Conservation (phyloP, 1,140 invertebrate species). For the Drosophila busckii region DNA sequence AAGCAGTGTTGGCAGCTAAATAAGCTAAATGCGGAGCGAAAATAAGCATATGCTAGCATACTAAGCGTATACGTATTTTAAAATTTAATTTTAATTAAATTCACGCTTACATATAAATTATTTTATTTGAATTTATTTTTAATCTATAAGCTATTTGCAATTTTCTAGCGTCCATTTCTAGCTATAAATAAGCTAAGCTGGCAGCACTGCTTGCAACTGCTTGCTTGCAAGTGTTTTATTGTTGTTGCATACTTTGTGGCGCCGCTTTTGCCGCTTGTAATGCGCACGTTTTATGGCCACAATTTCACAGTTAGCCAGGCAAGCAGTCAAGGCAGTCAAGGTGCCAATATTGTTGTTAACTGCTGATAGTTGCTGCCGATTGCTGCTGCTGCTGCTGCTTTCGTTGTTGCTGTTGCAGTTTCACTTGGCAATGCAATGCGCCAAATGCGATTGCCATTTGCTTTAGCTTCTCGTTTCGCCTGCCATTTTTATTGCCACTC, state of each 20-base stretch:
- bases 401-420: slow-evolving; percentile 13
- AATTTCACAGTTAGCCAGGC: slow-evolving; percentile 67
- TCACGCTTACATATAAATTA: too few relatives aligned
- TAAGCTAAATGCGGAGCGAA: too few relatives aligned
- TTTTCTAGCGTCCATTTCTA: too few relatives aligned
- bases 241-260: slow-evolving; percentile 41
- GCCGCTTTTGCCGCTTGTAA: slow-evolving; percentile 35
- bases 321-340: slow-evolving; percentile 35
- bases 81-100: too few relatives aligned
- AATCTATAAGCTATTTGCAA: too few relatives aligned
- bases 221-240: neutral
- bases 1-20: too few relatives aligned
- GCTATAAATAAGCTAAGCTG: too few relatives aligned
- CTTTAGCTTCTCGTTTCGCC: slow-evolving; percentile 38
- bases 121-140: too few relatives aligned
- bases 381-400: slow-evolving; percentile 24
- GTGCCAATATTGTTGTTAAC: slow-evolving; percentile 76
- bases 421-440: slow-evolving; percentile 55
- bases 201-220: neutral
- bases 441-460: slow-evolving; percentile 73
- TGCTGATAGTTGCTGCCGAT: slow-evolving; percentile 63
- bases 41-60: too few relatives aligned
- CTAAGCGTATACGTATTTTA: too few relatives aligned
- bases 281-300: slow-evolving; percentile 71
- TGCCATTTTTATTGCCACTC: slow-evolving; percentile 62